Percentiles rank a stretch among this genome's conserved stretches.
phyloP scores from a whole-genome alignment of 2,113 vertebrate species.

The Antigone vipio region DNA sequence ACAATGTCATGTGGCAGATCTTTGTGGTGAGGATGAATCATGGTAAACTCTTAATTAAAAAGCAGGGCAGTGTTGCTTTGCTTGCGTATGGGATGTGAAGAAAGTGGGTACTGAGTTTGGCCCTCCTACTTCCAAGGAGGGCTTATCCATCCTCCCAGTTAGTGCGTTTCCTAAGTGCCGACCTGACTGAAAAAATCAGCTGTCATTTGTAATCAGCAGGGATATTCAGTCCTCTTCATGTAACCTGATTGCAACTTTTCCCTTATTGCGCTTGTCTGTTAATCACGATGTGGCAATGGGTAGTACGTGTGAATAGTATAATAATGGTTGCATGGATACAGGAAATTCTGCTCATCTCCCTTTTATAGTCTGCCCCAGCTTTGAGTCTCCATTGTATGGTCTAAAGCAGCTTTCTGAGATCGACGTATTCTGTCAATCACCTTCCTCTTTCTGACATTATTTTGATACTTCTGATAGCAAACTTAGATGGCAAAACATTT shows the following conservation, averaged over 20 bases:
- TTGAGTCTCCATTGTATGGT: not conserved
- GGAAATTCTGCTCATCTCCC: conserved; percentile 40
- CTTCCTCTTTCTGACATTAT: not conserved
- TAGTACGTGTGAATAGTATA: conserved; percentile 26
- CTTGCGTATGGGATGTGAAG: not conserved
- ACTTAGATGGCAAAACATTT: not conserved
- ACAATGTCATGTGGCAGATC: not conserved
- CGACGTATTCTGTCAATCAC: not conserved
- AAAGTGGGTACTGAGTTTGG: not conserved
- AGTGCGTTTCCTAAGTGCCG: conserved; percentile 24
- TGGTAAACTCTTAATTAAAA: not conserved
- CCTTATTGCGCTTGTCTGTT: conserved; percentile 20
- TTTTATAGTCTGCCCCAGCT: not conserved
- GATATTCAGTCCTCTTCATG: conserved; percentile 56
- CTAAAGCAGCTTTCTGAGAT: not conserved
- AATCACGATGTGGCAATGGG: conserved; percentile 26
- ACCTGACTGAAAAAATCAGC: conserved; percentile 7
- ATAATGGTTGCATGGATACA: conserved; percentile 61
- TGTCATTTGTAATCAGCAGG: conserved; percentile 57
- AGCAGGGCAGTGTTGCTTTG: not conserved
- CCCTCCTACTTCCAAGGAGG: not conserved
- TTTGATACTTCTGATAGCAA: not conserved
- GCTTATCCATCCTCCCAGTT: not conserved
- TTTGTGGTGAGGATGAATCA: not conserved
- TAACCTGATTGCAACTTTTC: conserved; percentile 59